Base-by-base conservation (phyloP, 2,797 vertebrate genomes). In the Anas capensis region DNA sequence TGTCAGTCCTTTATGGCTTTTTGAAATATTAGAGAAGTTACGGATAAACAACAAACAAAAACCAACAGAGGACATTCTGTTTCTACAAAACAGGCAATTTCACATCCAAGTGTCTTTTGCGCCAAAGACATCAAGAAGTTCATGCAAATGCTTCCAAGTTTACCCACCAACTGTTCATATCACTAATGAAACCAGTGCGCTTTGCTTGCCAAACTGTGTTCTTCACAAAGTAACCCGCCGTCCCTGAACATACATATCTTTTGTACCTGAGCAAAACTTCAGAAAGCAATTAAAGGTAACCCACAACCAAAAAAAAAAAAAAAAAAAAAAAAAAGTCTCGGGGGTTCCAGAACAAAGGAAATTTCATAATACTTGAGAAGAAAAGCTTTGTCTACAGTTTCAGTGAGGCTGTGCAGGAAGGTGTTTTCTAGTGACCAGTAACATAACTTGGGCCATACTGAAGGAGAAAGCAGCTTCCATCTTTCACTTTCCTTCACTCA, bases 41-140 rank as follows among this genome's bases (percentile, higher is more conserved):
- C 4, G 42, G 57, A 93, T 92, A 94, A 94, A 92, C 84, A 95
- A 79, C 60, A 78, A 80, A 82, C 78, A 85, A 77, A 91, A 69
- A 18, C 6, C 62, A 53, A 73, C 31, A 53, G 84, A 95, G 87
- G 86, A 92, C 84, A 62, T 91, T 91, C 11, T 89, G 78, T 78
- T 78, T 81, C 71, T 57, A 80, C 61, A 80, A 36, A 88, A 61
- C 36, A 69, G 65, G 29, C n/a, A 54, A 16, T 44, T 84, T 88
- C 60, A 62, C 73, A 77, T 77, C 66, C 75, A 90, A 92, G 29
- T 17, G 15, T 84, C 78, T 79, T 82, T 10, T 27, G 40, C 60
- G 82, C 80, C 93, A 92, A 72, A 95, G 86, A 40, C 62, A 65
- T 34, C 36, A 72, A 83, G 54, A 72, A 93, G 86, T 83, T 91